These are phyloP conservation scores for Helobdella robusta DNA, from an alignment of 2,888 invertebrate species.

Conservation along the genomic window DNA sequence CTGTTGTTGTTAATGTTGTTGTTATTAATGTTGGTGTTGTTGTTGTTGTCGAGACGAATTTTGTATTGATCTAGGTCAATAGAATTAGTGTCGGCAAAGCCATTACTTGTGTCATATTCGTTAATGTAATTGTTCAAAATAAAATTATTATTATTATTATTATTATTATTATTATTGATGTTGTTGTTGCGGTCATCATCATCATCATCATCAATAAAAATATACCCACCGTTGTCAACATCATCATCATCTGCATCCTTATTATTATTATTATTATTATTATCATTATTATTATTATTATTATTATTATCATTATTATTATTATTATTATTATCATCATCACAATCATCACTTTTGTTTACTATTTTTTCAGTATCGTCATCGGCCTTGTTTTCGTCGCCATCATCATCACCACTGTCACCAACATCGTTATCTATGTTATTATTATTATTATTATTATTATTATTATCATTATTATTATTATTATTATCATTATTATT, in stretches of 20 bases:
- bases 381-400: too few species aligned
- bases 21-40: too few species aligned
- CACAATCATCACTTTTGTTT: neutral
- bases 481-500: too few species aligned
- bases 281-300: conserved; percentile 14
- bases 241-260: neutral
- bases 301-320: conserved; percentile 14
- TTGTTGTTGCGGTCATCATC: neutral
- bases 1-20: neutral
- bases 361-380: too few species aligned
- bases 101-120: neutral
- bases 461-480: too few species aligned
- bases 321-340: conserved; percentile 8
- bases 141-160: conserved; percentile 13
- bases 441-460: too few species aligned
- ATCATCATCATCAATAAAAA: conserved; percentile 1
- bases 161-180: conserved; percentile 12
- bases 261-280: conserved; percentile 16
- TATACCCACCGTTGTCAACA: neutral
- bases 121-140: neutral
- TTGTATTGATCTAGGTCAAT: too few species aligned
- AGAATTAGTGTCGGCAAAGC: too few species aligned
- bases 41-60: too few species aligned
- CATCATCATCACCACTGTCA: too few species aligned
- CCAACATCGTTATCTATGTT: too few species aligned